Evolutionary conservation across 2,113 vertebrate species (phyloP).

Genomic region (Neodon shergylaensis): DNA sequence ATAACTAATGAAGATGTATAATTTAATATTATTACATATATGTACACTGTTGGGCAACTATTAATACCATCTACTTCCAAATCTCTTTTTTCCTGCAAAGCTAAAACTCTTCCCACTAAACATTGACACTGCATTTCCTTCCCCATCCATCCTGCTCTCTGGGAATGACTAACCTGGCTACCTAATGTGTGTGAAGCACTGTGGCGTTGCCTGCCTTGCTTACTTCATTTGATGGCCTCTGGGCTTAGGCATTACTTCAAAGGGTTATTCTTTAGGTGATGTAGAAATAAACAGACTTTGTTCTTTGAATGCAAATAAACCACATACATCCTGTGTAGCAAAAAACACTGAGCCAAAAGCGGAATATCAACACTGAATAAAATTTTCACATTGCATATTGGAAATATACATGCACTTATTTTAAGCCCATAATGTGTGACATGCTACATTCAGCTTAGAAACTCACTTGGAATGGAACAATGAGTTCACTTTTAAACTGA

Average conservation of each 20-base stretch:
- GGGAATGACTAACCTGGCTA: not conserved
- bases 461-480: constrained; percentile 6
- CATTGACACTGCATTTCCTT: too few relatives aligned
- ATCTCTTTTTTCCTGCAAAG: not conserved
- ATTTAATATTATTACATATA: not conserved
- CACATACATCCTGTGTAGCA: not conserved
- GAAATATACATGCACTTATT: constrained; percentile 49
- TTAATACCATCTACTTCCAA: not conserved
- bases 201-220: not conserved
- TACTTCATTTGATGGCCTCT: not conserved
- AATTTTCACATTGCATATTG: constrained; percentile 46
- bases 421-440: constrained; percentile 53
- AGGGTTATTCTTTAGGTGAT: not conserved
- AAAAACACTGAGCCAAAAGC: constrained; percentile 52
- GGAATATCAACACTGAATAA: constrained; percentile 48
- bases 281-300: constrained; percentile 26
- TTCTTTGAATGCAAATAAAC: constrained; percentile 58
- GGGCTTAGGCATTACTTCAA: not conserved
- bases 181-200: not conserved
- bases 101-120: not conserved
- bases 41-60: fast-evolving
- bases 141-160: not conserved
- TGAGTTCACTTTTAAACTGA: constrained; percentile 40
- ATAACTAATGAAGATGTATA: not conserved
- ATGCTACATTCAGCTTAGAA: constrained; percentile 35